Base-by-base conservation (phyloP, 2,888 invertebrate genomes). In the Dioctria linearis region DNA sequence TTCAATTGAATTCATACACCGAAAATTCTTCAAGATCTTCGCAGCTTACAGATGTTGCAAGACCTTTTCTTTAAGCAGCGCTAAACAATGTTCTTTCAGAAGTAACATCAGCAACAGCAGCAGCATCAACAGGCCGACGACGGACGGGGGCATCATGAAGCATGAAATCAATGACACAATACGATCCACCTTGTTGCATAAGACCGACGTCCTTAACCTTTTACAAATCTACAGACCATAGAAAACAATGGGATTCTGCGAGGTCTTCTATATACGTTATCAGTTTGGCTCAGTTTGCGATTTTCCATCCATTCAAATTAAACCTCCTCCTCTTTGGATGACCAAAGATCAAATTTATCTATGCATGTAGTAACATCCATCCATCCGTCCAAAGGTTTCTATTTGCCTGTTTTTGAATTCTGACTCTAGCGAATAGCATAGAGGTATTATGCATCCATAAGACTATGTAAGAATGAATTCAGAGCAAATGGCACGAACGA, bases 81-180 rank as follows among this genome's bases (percentile, higher is more conserved):
- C 76, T 46, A 76, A 76, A 76, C 76, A 76, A 76, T 76, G 76
- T 76, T 76, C 76, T 63, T 61, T 5, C 37, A 61, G 73, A 4
- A n/a, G 46, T 46, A 46, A 51, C 6, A 25, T 25, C 25, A 25
- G 25, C 25, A 25, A 2, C 25, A 25, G 25, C 25, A 25, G 25
- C 25, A 25, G 25, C 25, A 25, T 1, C 25, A 25, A 25, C 2
- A 25, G 25, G 25, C 25, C 2, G 25, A 25, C 25, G 25, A 25
- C 25, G 25, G 76, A 49, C 63, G 76, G 67, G 67, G 59, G 49
- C 63, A 79, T 39, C 69, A 59, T 61, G 61, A 61, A 71, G 71
- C 79, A 79, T 79, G 51, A 79, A 79, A 79, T 71, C 79, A 79
- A 71, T 79, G 79, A 79, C 79, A 79, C 79, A 79, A 79, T 79